Evolutionary conservation across 2,888 invertebrate species (phyloP), one percentile per base, ranked within the genome.

Genomic region (Cotesia congregata): DNA sequence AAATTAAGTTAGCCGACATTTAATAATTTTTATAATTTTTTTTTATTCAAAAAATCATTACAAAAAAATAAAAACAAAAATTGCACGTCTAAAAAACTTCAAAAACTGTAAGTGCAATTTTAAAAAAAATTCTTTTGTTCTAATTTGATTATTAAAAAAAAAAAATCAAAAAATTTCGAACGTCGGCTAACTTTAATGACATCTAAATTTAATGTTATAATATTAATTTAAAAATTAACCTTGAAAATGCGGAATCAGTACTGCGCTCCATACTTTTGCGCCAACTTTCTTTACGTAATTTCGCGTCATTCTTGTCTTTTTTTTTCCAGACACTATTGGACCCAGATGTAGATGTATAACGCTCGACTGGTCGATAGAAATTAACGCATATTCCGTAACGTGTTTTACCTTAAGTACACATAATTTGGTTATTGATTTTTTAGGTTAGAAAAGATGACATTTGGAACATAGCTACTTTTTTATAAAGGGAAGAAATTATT

Each of bases 301-400:
- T 93, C 5, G 90, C 89, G 15, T 92, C 91, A 84, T 91, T 91
- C 72, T 90, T 89, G 72, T 90, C 89, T 69, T 90, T 90, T 73
- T 91, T 83, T 15, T 84, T 82, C 88, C 75, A 90, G 83, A 86
- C 83, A 86, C 85, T 88, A 78, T 79, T 86, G 80, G 83, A 83
- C 30, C 80, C 85, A 5, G 80, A 78, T 4, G 74, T 89, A 15
- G 91, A 92, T 79, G 93, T 92, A 60, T 61, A 6, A 78, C 93
- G 93, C 88, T 97, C 96, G 83, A 97, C 94, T 6, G 97, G 96
- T 72, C 98, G 94, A 91, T 98, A 98, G 91, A 99, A 99, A 90
- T 99, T 99, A 77, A 99, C 96, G 90, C 99, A 99, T 82, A 99
- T 96, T 61, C 99, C 99, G 89, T 96, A 99, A 40, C 98, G 93